Base-by-base conservation (phyloP, 2,888 invertebrate species). In the Epinotia bilunana region DNA sequence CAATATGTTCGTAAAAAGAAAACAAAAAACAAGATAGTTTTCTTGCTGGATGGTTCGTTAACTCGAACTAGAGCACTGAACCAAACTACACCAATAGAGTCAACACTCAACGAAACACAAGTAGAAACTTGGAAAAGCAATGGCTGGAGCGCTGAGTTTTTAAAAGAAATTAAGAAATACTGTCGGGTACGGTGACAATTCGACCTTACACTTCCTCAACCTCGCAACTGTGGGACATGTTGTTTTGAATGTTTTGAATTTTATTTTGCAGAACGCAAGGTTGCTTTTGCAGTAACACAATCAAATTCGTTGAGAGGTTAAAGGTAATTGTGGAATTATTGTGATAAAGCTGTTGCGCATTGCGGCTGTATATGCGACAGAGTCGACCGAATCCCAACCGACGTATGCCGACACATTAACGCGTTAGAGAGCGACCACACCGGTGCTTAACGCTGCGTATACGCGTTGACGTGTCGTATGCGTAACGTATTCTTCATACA, bases 341-440 rank as follows among this genome's bases (percentile, higher is more conserved):
- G 64, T 70, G 64, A 74, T 60, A 60, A 70, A 74, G 74, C 55
- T 71, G 70, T 74, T 74, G 74, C 74, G 74, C 74, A 74, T 28
- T 74, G 74, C 74, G 74, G 70, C 58, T 49, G 33, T 33, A 58
- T 70, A 74, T 74, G 70, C 74, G 74, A 74, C 70, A 69, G 20
- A 13, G 58, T n/a, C 58, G 18, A 55, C 20, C 65, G 33, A 28
- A 33, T 57, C 33, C 62, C 12, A 16, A 58, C 67, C 18, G 43
- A 57, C 63, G 53, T 60, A 53, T 49, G 63, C 53, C n/a, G 63
- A 43, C 67, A 73, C 28, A 57, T 70, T 64, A 60, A 64, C 49
- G 58, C 60, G 60, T 49, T n/a, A n/a, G n/a, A n/a, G n/a, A n/a
- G n/a, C n/a, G n/a, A n/a, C n/a, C n/a, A n/a, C n/a, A n/a, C n/a